Evolutionary conservation across 2,888 invertebrate genomes (phyloP).

Genomic region (Nezara viridula): DNA sequence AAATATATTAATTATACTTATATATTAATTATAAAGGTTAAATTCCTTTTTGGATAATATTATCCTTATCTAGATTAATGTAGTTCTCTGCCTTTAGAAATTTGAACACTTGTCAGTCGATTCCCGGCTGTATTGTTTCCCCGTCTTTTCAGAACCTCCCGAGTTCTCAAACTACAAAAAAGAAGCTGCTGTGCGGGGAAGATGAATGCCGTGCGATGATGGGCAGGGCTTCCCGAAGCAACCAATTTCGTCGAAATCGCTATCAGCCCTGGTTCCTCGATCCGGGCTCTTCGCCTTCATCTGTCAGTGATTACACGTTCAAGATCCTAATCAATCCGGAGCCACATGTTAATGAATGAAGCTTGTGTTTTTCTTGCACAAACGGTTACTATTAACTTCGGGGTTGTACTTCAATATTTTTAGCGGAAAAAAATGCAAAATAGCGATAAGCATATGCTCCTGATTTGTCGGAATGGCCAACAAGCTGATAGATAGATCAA

Average conservation of each 20-base stretch:
- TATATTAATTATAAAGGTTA: too few relatives aligned
- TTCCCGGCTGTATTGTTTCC: too few relatives aligned
- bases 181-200: not conserved
- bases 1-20: too few relatives aligned
- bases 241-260: not conserved
- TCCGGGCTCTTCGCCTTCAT: not conserved
- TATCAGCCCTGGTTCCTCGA: not conserved
- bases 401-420: not conserved
- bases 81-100: too few relatives aligned
- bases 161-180: too few relatives aligned
- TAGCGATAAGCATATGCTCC: not conserved
- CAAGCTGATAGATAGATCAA: too few relatives aligned
- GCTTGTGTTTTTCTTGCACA: not conserved
- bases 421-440: not conserved
- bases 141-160: too few relatives aligned
- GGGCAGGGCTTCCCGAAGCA: not conserved
- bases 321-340: not conserved
- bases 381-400: not conserved
- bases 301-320: conserved; percentile 17
- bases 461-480: not conserved
- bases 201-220: not conserved
- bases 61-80: too few relatives aligned
- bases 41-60: too few relatives aligned
- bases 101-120: too few relatives aligned
- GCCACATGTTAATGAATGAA: not conserved